Evolutionary conservation across 2,113 vertebrate species (phyloP).

Genomic region (Heterochromis multidens): DNA sequence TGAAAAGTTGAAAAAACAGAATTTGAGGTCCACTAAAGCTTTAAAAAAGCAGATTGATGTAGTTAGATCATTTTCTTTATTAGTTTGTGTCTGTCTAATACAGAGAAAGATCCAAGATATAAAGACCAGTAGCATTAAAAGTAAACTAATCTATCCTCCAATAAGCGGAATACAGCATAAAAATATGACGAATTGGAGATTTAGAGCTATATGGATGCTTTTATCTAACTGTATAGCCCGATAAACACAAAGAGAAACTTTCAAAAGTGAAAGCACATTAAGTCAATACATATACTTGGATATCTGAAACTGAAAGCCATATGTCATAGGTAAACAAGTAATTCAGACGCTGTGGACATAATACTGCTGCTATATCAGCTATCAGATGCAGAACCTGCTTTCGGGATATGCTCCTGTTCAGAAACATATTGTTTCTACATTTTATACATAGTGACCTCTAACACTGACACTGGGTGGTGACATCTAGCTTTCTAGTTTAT

Average conservation of each 20-base stretch:
- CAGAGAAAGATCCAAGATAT: neutral
- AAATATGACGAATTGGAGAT: neutral
- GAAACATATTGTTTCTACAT: neutral
- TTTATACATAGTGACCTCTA: neutral
- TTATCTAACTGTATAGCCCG: neutral
- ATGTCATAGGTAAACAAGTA: neutral
- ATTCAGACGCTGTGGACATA: fast-evolving
- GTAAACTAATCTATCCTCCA: neutral
- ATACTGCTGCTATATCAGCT: neutral
- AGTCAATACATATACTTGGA: neutral
- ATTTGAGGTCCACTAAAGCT: neutral
- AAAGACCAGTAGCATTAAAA: neutral
- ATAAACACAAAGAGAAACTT: neutral
- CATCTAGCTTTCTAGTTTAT: neutral
- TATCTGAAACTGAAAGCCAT: neutral
- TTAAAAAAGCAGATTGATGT: neutral
- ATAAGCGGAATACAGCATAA: neutral
- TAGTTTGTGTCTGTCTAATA: neutral
- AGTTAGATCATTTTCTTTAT: neutral
- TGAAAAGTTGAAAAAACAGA: neutral
- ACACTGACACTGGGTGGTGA: neutral
- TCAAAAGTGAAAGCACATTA: neutral
- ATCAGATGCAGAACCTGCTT: too few species aligned
- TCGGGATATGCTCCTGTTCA: neutral
- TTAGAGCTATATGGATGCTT: neutral